A percentile compares a stretch with the other conserved stretches of the same genome.
phyloP scores from a whole-genome alignment of 2,113 vertebrate genomes.

The Oplegnathus fasciatus region DNA sequence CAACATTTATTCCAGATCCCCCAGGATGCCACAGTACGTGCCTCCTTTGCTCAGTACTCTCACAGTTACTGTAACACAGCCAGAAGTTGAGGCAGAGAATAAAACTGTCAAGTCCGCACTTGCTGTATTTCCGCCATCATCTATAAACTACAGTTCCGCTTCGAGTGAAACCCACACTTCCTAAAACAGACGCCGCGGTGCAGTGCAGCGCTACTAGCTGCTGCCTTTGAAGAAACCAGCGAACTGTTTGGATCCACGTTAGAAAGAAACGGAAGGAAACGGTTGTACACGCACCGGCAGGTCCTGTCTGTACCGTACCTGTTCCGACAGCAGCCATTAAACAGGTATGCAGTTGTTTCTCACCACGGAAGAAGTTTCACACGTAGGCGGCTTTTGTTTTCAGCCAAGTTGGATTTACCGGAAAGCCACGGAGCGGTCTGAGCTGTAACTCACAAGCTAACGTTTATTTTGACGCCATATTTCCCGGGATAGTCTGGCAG shows the following conservation, averaged over 20 bases:
- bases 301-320: neutral
- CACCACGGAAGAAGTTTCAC: neutral
- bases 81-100: neutral
- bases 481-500: neutral
- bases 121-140: conserved; percentile 38
- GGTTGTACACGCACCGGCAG: rapidly evolving
- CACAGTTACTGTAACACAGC: neutral
- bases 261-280: neutral
- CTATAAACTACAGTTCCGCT: neutral
- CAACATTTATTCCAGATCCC: neutral
- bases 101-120: neutral
- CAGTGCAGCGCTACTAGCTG: too few species aligned
- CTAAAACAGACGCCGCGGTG: too few species aligned
- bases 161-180: conserved; percentile 24
- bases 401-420: neutral
- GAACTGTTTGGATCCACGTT: neutral
- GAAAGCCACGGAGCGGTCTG: neutral
- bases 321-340: neutral
- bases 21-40: neutral
- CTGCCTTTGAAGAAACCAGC: neutral
- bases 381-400: neutral
- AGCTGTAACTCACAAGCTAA: neutral
- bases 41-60: too few species aligned
- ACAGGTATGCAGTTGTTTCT: neutral
- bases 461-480: neutral